phyloP scores from a whole-genome alignment of 2,113 vertebrate genomes.

The Tragelaphus imberbis region DNA sequence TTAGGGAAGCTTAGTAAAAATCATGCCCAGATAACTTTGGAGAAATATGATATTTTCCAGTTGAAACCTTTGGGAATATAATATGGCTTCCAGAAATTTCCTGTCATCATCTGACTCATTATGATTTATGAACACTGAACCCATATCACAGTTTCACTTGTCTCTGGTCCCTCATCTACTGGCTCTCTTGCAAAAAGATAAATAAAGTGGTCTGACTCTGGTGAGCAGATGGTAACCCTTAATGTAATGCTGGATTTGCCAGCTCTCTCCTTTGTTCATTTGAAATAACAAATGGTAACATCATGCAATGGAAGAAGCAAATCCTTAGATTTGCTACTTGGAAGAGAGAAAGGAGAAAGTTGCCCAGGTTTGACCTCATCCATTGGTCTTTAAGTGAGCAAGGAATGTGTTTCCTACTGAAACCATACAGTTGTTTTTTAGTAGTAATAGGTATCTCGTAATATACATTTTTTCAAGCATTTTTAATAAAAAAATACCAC shows the following conservation, averaged over 20 bases:
- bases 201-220: neutral
- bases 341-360: neutral
- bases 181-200: fast-evolving
- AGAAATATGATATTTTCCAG: neutral
- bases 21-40: neutral
- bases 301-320: fast-evolving
- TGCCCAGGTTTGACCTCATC: fast-evolving
- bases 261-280: neutral
- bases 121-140: neutral
- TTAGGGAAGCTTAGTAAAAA: neutral
- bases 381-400: neutral
- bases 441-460: neutral
- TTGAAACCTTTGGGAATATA: neutral
- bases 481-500: neutral
- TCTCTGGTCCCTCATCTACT: neutral
- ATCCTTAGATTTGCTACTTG: neutral
- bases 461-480: neutral
- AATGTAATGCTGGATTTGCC: neutral
- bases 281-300: neutral
- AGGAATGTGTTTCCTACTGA: neutral
- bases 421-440: too few species aligned
- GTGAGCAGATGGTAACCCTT: fast-evolving
- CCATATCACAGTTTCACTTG: too few species aligned
- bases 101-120: neutral
- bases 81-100: neutral